phyloP scores from a whole-genome alignment of 2,888 invertebrate genomes.

The Antheraea assamensis region DNA sequence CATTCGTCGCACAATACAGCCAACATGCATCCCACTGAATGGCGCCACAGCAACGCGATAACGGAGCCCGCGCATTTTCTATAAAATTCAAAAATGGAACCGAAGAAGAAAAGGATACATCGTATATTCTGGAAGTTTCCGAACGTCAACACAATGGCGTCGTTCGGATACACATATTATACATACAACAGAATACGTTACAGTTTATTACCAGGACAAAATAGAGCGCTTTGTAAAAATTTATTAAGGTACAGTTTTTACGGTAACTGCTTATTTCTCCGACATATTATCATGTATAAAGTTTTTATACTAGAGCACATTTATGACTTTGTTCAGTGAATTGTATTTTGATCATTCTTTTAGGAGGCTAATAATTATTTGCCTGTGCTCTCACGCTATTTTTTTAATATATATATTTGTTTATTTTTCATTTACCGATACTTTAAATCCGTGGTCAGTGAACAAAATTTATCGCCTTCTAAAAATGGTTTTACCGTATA shows the following conservation, averaged over 20 bases:
- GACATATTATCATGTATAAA: background rate
- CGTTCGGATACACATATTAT: background rate
- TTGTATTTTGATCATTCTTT: background rate
- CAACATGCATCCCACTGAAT: conserved; percentile 38
- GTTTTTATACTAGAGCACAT: background rate
- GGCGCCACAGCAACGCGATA: conserved; percentile 32
- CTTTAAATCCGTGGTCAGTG: too few species aligned
- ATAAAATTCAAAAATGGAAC: conserved; percentile 57
- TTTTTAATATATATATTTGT: too few species aligned
- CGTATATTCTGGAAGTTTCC: conserved; percentile 46
- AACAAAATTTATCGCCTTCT: too few species aligned
- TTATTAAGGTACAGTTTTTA: conserved; percentile 6
- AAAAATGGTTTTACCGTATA: too few species aligned
- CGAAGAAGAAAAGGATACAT: conserved; percentile 45
- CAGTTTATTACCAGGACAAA: conserved; percentile 42
- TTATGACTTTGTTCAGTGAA: background rate
- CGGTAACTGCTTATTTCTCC: background rate
- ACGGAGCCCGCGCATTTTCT: conserved; percentile 38
- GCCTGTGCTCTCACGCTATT: too few species aligned
- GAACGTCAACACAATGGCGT: conserved; percentile 44
- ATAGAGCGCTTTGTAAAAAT: conserved; percentile 18
- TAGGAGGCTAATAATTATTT: too few species aligned
- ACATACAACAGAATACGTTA: conserved; percentile 42
- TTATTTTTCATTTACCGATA: too few species aligned
- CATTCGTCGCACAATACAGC: conserved; percentile 45